Evolutionary conservation across 2,797 vertebrate genomes (phyloP).

Genomic region (Tokudaia muenninki): DNA sequence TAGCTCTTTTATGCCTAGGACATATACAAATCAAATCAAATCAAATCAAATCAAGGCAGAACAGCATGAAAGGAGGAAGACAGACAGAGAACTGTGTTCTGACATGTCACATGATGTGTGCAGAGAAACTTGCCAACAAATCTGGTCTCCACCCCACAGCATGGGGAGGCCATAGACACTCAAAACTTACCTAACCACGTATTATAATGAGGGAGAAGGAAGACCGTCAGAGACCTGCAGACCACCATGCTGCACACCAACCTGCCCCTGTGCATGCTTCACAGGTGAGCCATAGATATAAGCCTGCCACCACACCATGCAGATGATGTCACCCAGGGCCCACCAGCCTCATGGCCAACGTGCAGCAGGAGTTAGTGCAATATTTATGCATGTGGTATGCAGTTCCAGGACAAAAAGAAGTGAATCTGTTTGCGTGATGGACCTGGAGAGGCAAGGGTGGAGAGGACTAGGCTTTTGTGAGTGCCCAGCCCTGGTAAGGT

Average conservation of each 20-base stretch:
- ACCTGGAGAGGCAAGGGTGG: neutral
- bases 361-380: neutral
- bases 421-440: neutral
- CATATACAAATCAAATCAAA: neutral
- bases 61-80: neutral
- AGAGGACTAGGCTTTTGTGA: neutral
- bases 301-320: neutral
- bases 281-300: neutral
- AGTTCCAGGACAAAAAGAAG: neutral
- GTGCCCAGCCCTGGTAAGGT: neutral
- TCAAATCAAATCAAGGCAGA: neutral
- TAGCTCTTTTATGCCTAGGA: neutral
- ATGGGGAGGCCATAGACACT: neutral
- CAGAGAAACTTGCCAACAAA: neutral
- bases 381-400: neutral
- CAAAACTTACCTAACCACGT: neutral
- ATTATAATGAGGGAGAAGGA: neutral
- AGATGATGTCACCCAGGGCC: neutral
- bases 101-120: neutral
- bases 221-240: neutral
- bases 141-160: neutral
- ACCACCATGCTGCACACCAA: neutral
- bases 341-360: neutral
- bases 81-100: neutral
- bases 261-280: neutral